Evolutionary conservation across 2,797 vertebrate genomes (phyloP).

Genomic region (Melopsittacus undulatus): DNA sequence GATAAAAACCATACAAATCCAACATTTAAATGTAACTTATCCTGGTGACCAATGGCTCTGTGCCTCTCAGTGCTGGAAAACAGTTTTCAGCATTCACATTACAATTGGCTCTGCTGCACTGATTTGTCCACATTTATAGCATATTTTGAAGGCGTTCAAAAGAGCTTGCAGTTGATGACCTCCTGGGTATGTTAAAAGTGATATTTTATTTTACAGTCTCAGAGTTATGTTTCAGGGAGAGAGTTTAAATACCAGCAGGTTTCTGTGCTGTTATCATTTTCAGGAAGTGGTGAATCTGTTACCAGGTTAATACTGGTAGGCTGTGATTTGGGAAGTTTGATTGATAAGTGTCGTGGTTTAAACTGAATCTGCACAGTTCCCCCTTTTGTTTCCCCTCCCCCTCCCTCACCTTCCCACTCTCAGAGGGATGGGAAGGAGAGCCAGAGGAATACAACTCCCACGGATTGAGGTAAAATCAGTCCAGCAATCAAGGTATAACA

Average conservation of each 20-base stretch:
- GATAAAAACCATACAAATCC: not conserved
- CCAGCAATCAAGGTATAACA: too few relatives aligned
- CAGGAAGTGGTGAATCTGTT: not conserved
- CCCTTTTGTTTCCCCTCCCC: too few relatives aligned
- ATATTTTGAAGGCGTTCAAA: not conserved
- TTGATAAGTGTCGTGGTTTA: too few relatives aligned
- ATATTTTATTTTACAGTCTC: not conserved
- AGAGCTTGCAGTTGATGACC: not conserved
- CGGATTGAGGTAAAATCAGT: too few relatives aligned
- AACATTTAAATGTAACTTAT: not conserved
- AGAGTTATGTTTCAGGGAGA: not conserved
- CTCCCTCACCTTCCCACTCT: too few relatives aligned
- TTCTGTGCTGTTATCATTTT: not conserved
- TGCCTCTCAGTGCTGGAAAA: not conserved
- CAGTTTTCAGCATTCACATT: not conserved
- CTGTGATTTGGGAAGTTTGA: not conserved
- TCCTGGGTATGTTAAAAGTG: not conserved
- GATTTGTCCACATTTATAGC: not conserved
- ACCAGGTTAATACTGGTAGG: not conserved
- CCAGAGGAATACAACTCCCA: too few relatives aligned
- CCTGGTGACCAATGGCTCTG: not conserved
- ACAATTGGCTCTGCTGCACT: not conserved
- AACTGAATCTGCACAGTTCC: too few relatives aligned
- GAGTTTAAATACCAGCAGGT: not conserved
- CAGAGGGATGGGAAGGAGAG: too few relatives aligned